phyloP scores from a whole-genome alignment of 2,113 vertebrate species.

The Hypanus sabinus region DNA sequence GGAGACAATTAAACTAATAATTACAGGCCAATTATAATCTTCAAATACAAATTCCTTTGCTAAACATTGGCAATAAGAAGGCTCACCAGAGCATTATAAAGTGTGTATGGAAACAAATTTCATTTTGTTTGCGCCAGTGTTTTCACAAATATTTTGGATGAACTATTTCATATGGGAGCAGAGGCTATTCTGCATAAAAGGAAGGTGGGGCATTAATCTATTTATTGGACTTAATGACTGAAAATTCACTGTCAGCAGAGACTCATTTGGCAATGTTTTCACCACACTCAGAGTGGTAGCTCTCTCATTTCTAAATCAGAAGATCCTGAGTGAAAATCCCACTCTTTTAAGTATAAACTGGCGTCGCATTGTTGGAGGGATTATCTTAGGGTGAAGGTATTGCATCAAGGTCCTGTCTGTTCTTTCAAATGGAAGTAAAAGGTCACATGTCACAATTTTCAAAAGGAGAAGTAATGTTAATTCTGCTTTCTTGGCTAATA shows the following conservation, averaged over 20 bases:
- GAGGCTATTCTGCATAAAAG: background rate
- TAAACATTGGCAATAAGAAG: slow-evolving; percentile 28
- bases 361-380: no score
- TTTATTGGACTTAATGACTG: background rate
- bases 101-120: background rate
- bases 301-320: no score
- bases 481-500: no score
- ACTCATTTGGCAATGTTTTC: no score
- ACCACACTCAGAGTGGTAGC: no score
- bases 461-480: no score
- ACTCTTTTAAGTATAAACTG: no score
- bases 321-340: no score
- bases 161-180: background rate
- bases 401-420: no score
- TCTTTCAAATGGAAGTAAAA: no score
- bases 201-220: background rate
- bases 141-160: background rate
- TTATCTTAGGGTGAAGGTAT: no score
- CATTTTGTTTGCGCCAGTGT: background rate
- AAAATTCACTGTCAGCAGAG: background rate
- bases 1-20: slow-evolving; percentile 37
- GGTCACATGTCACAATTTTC: no score
- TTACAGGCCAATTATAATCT: slow-evolving; percentile 35
- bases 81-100: slow-evolving; percentile 29
- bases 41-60: slow-evolving; percentile 35